Conservation (phyloP, 92 coral and sea anemone genomes). For the Siderastrea radians region DNA sequence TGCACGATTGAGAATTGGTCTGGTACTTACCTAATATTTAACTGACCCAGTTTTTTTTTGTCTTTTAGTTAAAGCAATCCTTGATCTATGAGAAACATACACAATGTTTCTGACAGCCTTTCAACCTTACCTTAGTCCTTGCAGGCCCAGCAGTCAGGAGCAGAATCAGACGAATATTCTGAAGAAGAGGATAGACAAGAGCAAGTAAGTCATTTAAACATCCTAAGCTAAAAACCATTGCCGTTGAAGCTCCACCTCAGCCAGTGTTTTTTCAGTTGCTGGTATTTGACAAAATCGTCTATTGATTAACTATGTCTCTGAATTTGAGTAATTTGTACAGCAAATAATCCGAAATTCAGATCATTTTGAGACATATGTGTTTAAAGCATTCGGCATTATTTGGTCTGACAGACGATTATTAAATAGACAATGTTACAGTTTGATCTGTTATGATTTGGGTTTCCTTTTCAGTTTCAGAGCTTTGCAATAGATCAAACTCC, state of each 20-base stretch:
- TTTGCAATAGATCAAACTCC: not conserved
- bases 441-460: not conserved
- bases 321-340: not conserved
- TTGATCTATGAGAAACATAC: no score
- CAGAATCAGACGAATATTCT: not conserved
- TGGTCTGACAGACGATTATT: not conserved
- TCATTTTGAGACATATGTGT: no score
- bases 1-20: no score
- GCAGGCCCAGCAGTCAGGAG: slow-evolving; percentile 10
- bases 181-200: slow-evolving; percentile 21
- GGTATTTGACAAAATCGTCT: not conserved
- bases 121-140: not conserved
- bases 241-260: not conserved
- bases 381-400: no score
- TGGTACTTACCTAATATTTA: no score
- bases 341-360: no score
- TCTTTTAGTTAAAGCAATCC: no score
- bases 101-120: no score
- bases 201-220: not conserved
- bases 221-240: not conserved
- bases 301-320: not conserved
- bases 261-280: not conserved
- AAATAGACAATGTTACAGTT: not conserved
- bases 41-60: no score
- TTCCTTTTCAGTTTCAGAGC: slow-evolving; percentile 7